These are phyloP conservation scores for Herpailurus yagouaroundi DNA, from an alignment of 2,113 vertebrate genomes.

Conservation along the genomic window DNA sequence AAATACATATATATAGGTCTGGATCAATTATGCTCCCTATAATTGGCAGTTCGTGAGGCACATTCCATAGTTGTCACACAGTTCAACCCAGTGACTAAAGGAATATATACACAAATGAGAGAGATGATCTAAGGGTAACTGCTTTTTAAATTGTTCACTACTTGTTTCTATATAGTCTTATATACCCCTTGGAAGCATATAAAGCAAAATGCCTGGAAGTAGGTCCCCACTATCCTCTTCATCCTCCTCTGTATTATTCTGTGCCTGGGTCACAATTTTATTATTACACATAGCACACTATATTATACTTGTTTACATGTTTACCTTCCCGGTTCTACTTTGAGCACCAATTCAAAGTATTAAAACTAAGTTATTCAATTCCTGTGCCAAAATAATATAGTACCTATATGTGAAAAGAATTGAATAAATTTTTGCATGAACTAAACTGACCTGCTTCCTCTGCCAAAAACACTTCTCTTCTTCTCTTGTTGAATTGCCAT, in stretches of 20 bases:
- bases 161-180: not conserved
- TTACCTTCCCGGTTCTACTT: not conserved
- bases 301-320: not conserved
- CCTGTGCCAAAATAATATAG: not conserved
- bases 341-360: not conserved
- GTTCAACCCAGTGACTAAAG: not conserved
- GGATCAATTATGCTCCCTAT: not conserved
- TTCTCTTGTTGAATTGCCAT: not conserved
- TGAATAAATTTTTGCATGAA: not conserved
- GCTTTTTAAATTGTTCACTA: not conserved
- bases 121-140: not conserved
- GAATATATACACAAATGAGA: constrained; percentile 20
- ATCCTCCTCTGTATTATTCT: not conserved
- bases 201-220: not conserved
- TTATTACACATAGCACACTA: not conserved
- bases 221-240: not conserved
- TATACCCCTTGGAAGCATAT: not conserved
- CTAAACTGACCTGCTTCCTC: not conserved
- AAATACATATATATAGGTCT: not conserved
- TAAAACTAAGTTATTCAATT: not conserved
- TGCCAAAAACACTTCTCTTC: not conserved
- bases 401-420: not conserved
- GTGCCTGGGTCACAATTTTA: not conserved
- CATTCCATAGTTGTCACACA: not conserved
- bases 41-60: not conserved